A percentile compares a stretch with the other conserved stretches of the same genome.
phyloP scores from a whole-genome alignment of 2,888 invertebrate genomes.

The Busseola fusca region DNA sequence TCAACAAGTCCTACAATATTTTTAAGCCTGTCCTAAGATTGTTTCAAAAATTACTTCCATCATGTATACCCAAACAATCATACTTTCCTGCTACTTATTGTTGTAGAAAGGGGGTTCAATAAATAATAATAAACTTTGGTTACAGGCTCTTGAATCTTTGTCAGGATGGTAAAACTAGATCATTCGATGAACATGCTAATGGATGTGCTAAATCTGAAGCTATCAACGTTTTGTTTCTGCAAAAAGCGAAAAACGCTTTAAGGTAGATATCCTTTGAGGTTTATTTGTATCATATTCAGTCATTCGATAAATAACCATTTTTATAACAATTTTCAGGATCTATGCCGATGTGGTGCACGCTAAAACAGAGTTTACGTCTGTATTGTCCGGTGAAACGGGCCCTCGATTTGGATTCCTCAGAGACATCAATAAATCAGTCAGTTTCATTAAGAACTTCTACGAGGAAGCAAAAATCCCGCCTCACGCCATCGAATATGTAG shows the following conservation, averaged over 20 bases:
- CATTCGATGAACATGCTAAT: constrained; percentile 94
- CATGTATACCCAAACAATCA: background rate
- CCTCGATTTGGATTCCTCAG: constrained; percentile 87
- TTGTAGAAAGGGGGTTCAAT: background rate
- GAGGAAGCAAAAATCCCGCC: constrained; percentile 91
- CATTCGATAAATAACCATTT: background rate
- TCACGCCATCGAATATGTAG: constrained; percentile 92
- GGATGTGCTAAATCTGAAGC: no score
- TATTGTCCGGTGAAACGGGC: no score
- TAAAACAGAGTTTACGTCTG: constrained; percentile 87
- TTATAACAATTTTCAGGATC: constrained; percentile 28
- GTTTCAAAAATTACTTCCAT: background rate
- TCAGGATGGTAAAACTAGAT: no score
- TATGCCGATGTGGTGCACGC: no score
- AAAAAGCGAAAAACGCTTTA: no score
- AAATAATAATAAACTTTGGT: constrained; percentile 1
- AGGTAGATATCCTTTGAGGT: no score
- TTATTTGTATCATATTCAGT: constrained; percentile 74
- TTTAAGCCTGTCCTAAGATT: background rate
- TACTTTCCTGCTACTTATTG: background rate
- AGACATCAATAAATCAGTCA: constrained; percentile 82
- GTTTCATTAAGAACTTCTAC: constrained; percentile 90
- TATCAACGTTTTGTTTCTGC: no score
- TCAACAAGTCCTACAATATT: background rate
- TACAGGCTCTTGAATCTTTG: no score